Percentiles rank a stretch among this genome's conserved stretches.
These are phyloP conservation scores for Melanogrammus aeglefinus DNA, from an alignment of 2,797 vertebrate species.

Conservation along the genomic window DNA sequence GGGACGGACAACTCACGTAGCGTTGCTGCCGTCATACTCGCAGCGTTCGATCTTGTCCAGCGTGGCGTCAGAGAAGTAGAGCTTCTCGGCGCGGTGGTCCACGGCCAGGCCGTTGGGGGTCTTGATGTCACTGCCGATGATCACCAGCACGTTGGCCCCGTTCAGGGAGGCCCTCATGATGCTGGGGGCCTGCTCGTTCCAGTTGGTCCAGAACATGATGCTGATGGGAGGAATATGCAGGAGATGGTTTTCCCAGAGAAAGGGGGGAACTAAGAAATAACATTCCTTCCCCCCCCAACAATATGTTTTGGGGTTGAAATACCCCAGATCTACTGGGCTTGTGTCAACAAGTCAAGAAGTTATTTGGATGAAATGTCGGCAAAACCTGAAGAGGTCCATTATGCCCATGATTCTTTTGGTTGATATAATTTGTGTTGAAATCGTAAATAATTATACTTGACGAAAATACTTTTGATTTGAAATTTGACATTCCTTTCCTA, in stretches of 20 bases:
- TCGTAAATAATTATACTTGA: too few species aligned
- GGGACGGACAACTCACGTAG: constrained; percentile 79
- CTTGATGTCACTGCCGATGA: constrained; percentile 91
- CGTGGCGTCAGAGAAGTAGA: constrained; percentile 95
- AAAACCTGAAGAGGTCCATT: too few species aligned
- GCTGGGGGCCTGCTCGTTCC: constrained; percentile 95
- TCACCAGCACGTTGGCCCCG: constrained; percentile 88
- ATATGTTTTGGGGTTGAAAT: too few species aligned
- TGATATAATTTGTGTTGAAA: too few species aligned
- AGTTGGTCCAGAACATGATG: constrained; percentile 99
- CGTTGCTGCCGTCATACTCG: constrained; percentile 92
- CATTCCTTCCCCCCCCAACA: too few species aligned
- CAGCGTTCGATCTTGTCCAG: constrained; percentile 97
- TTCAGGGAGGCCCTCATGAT: constrained; percentile 93
- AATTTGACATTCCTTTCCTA: too few species aligned
- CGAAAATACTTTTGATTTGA: too few species aligned
- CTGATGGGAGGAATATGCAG: constrained; percentile 60
- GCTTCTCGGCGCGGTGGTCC: constrained; percentile 93
- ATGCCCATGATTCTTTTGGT: too few species aligned
- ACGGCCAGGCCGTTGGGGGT: constrained; percentile 95
- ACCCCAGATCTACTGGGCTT: too few species aligned
- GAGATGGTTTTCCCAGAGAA: constrained; percentile 5
- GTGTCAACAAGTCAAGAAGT: too few species aligned
- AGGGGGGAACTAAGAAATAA: too few species aligned
- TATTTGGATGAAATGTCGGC: too few species aligned